phyloP scores from a whole-genome alignment of 2,797 vertebrate genomes.

The Hafferia zeledoni region DNA sequence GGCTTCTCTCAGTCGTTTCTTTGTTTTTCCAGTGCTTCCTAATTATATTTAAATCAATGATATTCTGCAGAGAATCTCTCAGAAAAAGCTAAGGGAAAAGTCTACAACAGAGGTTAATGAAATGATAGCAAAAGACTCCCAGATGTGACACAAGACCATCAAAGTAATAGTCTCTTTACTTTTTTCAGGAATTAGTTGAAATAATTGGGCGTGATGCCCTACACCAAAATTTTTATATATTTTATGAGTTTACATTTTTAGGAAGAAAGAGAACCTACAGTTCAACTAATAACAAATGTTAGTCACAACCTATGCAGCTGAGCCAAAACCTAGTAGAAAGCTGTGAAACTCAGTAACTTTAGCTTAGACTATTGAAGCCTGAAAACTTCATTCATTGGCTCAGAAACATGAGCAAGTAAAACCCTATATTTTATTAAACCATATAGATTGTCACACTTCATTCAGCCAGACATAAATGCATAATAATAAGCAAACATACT shows the following conservation, averaged over 20 bases:
- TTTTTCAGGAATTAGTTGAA: neutral
- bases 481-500: neutral
- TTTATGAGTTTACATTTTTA: neutral
- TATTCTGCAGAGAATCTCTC: neutral
- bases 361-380: neutral
- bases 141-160: neutral
- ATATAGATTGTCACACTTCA: neutral
- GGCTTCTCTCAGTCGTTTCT: neutral
- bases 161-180: neutral
- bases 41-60: neutral
- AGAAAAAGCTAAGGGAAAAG: neutral
- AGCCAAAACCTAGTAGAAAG: neutral
- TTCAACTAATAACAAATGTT: neutral
- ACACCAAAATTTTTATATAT: neutral
- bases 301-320: neutral
- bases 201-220: neutral
- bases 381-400: neutral
- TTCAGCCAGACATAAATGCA: neutral
- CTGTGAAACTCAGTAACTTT: neutral
- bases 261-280: neutral
- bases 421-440: rapidly evolving
- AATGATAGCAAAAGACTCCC: neutral
- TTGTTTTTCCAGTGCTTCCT: neutral
- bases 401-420: neutral
- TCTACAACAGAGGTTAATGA: neutral